phyloP scores from a whole-genome alignment of 2,888 invertebrate genomes.

The Romanomermis culicivorax region DNA sequence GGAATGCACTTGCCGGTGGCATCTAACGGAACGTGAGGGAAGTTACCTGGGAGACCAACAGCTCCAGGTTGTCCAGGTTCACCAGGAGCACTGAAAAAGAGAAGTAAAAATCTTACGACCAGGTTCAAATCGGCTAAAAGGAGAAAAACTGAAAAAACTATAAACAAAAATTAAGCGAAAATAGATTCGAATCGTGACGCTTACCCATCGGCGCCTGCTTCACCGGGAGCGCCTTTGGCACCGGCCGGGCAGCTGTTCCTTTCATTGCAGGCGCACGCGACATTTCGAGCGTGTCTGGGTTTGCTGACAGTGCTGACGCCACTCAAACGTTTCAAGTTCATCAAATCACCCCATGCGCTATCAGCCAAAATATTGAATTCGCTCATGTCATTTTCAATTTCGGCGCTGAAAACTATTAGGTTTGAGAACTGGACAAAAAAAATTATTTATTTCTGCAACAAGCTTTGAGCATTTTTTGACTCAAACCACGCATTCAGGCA shows the following conservation, averaged over 20 bases:
- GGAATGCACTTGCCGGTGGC: conserved; percentile 20
- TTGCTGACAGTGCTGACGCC: neutral
- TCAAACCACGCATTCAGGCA: neutral
- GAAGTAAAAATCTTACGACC: too few species aligned
- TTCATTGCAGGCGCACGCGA: conserved; percentile 10
- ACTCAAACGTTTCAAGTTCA: neutral
- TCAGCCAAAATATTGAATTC: neutral
- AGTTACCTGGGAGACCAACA: conserved; percentile 20
- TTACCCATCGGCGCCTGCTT: conserved; percentile 18
- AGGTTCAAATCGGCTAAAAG: too few species aligned
- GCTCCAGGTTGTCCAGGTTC: conserved; percentile 17
- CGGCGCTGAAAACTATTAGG: neutral
- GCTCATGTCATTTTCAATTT: neutral
- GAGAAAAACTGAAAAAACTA: too few species aligned
- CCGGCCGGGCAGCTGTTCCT: conserved; percentile 16
- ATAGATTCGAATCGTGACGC: too few species aligned
- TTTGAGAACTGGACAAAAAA: neutral
- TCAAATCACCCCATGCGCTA: neutral
- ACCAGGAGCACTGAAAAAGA: conserved; percentile 17
- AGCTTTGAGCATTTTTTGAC: too few species aligned
- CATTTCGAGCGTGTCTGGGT: neutral
- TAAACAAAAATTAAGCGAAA: too few species aligned
- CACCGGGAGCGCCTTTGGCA: conserved; percentile 16
- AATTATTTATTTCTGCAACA: too few species aligned
- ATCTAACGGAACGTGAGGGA: conserved; percentile 19